phyloP scores from a whole-genome alignment of 2,797 vertebrate species.

The Eutrigla gurnardus region DNA sequence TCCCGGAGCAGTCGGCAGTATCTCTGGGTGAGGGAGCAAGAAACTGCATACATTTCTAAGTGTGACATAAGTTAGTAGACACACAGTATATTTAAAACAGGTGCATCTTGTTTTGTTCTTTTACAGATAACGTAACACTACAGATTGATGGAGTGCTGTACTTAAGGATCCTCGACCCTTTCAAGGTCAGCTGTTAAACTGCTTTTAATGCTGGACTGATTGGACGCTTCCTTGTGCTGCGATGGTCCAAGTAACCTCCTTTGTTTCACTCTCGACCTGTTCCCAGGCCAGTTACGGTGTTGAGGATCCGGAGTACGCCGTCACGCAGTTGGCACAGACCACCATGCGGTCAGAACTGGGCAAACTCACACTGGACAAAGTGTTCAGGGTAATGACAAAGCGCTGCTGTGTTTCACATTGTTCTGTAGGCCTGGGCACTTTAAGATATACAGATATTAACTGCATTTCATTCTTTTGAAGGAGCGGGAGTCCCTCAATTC shows the following conservation, averaged over 20 bases:
- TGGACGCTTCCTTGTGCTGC: not conserved
- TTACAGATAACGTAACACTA: slow-evolving; percentile 94
- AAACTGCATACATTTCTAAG: not conserved
- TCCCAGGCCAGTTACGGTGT: slow-evolving; percentile 97
- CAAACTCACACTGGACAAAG: slow-evolving; percentile 96
- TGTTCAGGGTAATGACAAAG: slow-evolving; percentile 89
- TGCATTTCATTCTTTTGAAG: slow-evolving; percentile 67
- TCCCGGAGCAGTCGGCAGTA: slow-evolving; percentile 97
- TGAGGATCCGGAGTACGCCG: slow-evolving; percentile 97
- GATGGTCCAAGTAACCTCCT: accelerated
- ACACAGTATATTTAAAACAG: not conserved
- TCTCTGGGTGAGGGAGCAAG: slow-evolving; percentile 82
- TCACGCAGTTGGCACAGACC: slow-evolving; percentile 97
- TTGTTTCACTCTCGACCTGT: not conserved
- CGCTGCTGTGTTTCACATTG: not conserved
- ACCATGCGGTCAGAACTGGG: slow-evolving; percentile 98
- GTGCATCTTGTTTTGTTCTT: not conserved
- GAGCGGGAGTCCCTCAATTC: slow-evolving; percentile 94
- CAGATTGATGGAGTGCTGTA: slow-evolving; percentile 98
- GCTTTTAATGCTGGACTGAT: not conserved
- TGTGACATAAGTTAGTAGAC: not conserved
- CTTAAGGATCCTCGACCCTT: slow-evolving; percentile 93
- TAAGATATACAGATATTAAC: not conserved
- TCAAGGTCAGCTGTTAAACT: slow-evolving; percentile 85
- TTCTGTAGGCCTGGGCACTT: not conserved